These are phyloP conservation scores for Pogonomyrmex californicus DNA, from an alignment of 1,140 invertebrate species.

Conservation along the genomic window DNA sequence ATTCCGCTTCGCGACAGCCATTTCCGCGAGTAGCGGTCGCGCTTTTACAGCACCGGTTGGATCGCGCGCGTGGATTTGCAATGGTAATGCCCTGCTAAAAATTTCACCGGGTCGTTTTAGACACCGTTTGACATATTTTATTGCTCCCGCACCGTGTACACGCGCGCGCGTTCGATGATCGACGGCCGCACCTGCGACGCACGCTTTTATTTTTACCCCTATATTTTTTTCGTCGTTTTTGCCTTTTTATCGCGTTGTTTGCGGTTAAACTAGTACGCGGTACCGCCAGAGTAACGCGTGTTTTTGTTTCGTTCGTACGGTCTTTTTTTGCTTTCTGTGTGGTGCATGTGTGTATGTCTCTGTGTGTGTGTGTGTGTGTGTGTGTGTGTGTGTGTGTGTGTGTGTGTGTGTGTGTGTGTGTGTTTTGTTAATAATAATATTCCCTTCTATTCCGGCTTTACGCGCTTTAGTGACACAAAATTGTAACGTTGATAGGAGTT, in stretches of 20 bases:
- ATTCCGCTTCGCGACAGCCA: constrained; percentile 13
- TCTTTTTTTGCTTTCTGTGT: neutral
- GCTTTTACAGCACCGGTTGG: neutral
- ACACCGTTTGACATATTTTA: constrained; percentile 57
- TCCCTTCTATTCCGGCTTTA: neutral
- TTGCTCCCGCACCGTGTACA: constrained; percentile 10
- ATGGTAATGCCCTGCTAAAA: constrained; percentile 55
- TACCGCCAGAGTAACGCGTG: constrained; percentile 11
- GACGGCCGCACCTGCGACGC: constrained; percentile 43
- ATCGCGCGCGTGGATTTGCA: constrained; percentile 28
- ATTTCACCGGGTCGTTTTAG: constrained; percentile 46
- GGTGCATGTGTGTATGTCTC: no score
- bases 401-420: neutral
- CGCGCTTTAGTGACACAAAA: neutral
- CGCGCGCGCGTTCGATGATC: constrained; percentile 38
- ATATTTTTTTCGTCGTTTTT: neutral
- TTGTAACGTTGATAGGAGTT: neutral
- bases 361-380: no score
- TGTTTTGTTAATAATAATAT: constrained; percentile 33
- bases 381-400: no score
- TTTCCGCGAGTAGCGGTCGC: constrained; percentile 1
- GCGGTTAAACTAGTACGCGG: constrained; percentile 47
- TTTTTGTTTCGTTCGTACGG: neutral
- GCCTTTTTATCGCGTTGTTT: constrained; percentile 30
- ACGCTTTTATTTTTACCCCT: constrained; percentile 28